phyloP scores from a whole-genome alignment of 2,888 invertebrate species.

The Serripes groenlandicus region DNA sequence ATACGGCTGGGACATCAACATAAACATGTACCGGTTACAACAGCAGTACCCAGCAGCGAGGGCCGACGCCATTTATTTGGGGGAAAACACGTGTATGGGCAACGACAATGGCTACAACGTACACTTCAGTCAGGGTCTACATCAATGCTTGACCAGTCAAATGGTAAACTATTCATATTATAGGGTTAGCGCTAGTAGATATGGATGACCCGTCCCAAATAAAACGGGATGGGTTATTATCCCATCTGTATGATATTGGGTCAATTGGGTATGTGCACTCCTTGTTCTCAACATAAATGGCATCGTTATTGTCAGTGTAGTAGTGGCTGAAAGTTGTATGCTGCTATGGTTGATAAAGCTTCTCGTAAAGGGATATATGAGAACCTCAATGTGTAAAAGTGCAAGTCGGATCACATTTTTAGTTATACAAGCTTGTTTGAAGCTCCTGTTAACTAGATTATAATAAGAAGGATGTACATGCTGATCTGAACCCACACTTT shows the following conservation, averaged over 20 bases:
- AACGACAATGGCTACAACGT: conserved; percentile 25
- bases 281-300: background rate
- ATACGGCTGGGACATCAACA: conserved; percentile 57
- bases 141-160: conserved; percentile 50
- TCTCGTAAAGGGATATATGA: too few species aligned
- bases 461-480: too few species aligned
- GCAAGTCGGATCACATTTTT: too few species aligned
- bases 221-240: background rate
- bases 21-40: conserved; percentile 41
- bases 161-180: conserved; percentile 29
- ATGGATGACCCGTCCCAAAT: too few species aligned
- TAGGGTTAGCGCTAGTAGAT: background rate
- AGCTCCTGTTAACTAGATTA: too few species aligned
- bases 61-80: conserved; percentile 53
- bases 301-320: background rate
- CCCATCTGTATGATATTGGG: background rate
- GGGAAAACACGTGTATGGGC: conserved; percentile 56
- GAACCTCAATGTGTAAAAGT: too few species aligned
- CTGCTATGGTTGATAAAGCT: too few species aligned
- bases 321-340: too few species aligned
- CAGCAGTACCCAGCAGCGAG: conserved; percentile 35
- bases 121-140: conserved; percentile 43
- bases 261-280: background rate
- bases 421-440: too few species aligned
- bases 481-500: too few species aligned